These are phyloP conservation scores for Ceratina calcarata DNA, from an alignment of 1,140 invertebrate genomes.

Conservation along the genomic window DNA sequence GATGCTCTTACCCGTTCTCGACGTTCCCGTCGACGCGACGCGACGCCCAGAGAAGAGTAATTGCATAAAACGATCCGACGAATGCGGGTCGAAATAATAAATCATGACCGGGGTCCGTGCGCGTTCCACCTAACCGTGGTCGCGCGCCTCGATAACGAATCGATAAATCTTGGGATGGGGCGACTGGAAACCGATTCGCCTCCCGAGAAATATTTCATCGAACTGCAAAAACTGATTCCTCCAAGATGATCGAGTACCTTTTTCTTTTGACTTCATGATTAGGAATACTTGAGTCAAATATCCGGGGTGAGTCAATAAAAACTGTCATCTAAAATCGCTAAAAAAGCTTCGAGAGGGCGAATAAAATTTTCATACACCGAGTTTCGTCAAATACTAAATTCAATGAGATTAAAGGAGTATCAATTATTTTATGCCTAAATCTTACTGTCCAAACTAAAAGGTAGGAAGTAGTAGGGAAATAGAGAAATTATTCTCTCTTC, in stretches of 20 bases:
- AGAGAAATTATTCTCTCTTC: constrained; percentile 40
- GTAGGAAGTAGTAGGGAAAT: too few relatives aligned
- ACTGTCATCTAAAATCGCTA: too few relatives aligned
- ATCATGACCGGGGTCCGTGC: constrained; percentile 43
- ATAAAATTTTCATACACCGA: neutral
- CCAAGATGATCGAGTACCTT: neutral
- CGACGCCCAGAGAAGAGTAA: constrained; percentile 22
- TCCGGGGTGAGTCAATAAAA: too few relatives aligned
- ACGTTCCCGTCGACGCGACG: neutral
- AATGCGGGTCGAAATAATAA: constrained; percentile 51
- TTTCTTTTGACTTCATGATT: neutral
- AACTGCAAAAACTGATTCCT: neutral
- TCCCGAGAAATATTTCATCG: neutral
- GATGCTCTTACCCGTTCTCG: neutral
- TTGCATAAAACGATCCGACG: constrained; percentile 44
- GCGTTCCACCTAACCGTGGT: constrained; percentile 25
- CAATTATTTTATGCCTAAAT: too few relatives aligned
- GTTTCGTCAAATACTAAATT: too few relatives aligned
- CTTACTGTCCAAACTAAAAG: too few relatives aligned
- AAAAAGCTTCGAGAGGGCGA: too few relatives aligned
- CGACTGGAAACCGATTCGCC: constrained; percentile 12
- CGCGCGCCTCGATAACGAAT: constrained; percentile 59
- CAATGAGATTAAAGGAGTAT: too few relatives aligned
- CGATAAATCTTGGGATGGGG: constrained; percentile 46
- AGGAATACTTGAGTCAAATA: neutral